Conservation (phyloP, 2,797 vertebrate species). For the Lutjanus campechanus region DNA sequence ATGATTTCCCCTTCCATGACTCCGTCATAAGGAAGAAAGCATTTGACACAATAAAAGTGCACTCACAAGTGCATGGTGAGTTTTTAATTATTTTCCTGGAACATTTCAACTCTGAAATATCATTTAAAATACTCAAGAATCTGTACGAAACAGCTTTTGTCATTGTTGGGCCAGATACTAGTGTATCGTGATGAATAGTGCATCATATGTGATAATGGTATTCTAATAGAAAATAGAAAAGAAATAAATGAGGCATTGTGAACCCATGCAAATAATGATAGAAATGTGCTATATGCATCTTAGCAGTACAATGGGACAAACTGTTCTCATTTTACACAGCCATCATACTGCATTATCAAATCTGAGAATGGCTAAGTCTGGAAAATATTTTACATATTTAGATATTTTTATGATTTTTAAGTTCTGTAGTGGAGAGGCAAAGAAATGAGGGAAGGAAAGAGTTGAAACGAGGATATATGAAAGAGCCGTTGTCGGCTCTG, state of each 20-base stretch:
- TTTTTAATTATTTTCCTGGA: too few species aligned
- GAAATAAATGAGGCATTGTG: background rate
- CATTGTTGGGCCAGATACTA: too few species aligned
- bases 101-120: too few species aligned
- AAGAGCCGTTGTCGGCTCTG: conserved; percentile 20
- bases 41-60: too few species aligned
- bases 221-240: background rate
- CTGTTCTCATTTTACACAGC: background rate
- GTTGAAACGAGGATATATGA: conserved; percentile 1
- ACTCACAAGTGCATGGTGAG: too few species aligned
- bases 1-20: too few species aligned
- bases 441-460: background rate
- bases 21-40: too few species aligned
- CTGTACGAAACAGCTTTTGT: too few species aligned
- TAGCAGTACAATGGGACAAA: background rate
- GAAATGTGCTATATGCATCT: background rate
- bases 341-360: background rate
- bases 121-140: too few species aligned
- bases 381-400: background rate
- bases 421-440: background rate
- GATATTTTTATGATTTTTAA: background rate
- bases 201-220: too few species aligned
- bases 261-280: background rate
- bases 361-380: background rate
- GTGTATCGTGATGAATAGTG: too few species aligned